A percentile compares a stretch with the other conserved stretches of the same genome.
phyloP scores from a whole-genome alignment of 2,113 vertebrate species.

The Nycticorax nycticorax region DNA sequence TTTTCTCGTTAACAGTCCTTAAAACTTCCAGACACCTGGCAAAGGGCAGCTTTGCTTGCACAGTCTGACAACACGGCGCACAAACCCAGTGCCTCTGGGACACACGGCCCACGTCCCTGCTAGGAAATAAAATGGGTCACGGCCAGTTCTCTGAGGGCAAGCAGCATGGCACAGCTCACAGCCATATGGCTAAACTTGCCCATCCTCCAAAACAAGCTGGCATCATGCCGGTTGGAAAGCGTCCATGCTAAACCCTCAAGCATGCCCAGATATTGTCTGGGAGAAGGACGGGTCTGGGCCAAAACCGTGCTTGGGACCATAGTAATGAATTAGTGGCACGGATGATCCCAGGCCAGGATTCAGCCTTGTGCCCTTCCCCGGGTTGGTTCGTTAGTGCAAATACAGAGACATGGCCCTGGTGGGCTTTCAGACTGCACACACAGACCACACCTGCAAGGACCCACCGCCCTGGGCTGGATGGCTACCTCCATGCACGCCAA shows the following conservation, averaged over 20 bases:
- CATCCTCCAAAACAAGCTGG: neutral
- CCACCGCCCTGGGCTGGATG: neutral
- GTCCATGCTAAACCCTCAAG: neutral
- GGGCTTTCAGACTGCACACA: neutral
- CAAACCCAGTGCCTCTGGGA: neutral
- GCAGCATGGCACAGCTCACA: constrained; percentile 27
- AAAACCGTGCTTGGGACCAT: neutral
- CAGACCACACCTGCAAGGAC: neutral
- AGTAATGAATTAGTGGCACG: neutral
- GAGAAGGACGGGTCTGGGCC: neutral
- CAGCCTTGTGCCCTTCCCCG: neutral
- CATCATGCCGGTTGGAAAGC: neutral
- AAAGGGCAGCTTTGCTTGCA: neutral
- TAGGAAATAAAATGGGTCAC: constrained; percentile 28
- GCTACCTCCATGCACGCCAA: accelerated
- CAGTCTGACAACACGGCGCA: neutral
- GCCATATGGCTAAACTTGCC: constrained; percentile 30
- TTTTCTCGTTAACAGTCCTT: neutral
- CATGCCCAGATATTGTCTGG: neutral
- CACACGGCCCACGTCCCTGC: neutral
- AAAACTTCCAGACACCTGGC: neutral
- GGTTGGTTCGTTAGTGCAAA: neutral
- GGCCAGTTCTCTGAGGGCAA: constrained; percentile 54
- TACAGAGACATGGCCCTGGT: neutral
- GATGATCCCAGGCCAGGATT: neutral